Percentiles rank a stretch among this genome's conserved stretches.
These are phyloP conservation scores for Melopsittacus undulatus DNA, from an alignment of 2,797 vertebrate species.

Conservation along the genomic window DNA sequence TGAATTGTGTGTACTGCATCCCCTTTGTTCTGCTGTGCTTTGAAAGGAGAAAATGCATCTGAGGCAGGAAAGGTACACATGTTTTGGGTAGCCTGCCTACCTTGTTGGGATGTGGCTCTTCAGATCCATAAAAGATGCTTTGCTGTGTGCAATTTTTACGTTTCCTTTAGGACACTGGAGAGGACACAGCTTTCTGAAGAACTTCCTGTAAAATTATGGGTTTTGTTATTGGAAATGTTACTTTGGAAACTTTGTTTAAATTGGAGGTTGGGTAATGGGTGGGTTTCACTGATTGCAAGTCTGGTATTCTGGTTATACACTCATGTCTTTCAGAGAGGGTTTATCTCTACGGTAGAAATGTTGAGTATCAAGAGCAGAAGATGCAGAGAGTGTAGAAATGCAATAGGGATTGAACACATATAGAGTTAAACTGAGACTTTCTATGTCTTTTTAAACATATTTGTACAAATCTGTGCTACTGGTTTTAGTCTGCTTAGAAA, in stretches of 20 bases:
- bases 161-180: not conserved
- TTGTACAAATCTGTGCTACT: not conserved
- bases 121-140: not conserved
- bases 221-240: not conserved
- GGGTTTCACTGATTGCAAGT: not conserved
- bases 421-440: not conserved
- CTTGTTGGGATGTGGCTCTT: not conserved
- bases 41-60: not conserved
- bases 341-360: not conserved
- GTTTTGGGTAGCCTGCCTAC: not conserved
- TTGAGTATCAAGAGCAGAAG: not conserved
- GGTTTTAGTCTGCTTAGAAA: not conserved
- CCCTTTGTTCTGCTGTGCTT: not conserved
- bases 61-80: accelerated
- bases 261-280: not conserved
- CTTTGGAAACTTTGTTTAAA: not conserved
- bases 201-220: not conserved
- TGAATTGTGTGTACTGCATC: not conserved
- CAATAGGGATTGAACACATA: not conserved
- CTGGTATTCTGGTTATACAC: not conserved
- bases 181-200: not conserved
- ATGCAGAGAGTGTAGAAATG: not conserved
- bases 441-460: accelerated
- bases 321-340: not conserved
- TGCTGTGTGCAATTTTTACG: not conserved